Evolutionary conservation across 2,888 invertebrate genomes (phyloP).

Genomic region (Stenolophus ochropezus): DNA sequence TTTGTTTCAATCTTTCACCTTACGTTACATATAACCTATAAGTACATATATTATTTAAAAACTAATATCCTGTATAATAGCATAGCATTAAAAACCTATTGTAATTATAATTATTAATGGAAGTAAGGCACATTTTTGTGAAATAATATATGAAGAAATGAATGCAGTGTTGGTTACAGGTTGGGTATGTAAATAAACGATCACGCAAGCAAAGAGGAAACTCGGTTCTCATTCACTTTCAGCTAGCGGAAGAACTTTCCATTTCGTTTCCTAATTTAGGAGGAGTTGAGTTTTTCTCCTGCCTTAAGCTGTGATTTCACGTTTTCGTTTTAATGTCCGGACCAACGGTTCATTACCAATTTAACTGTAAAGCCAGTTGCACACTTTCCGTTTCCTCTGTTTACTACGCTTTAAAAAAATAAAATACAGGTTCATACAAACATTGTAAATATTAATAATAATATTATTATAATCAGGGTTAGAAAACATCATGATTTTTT

Average conservation of each 20-base stretch:
- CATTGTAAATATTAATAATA: too few species aligned
- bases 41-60: background rate
- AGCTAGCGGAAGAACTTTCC: slow-evolving; percentile 31
- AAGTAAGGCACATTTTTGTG: too few species aligned
- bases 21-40: slow-evolving; percentile 1
- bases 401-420: background rate
- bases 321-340: background rate
- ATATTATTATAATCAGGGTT: too few species aligned
- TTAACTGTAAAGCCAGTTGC: background rate
- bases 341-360: background rate
- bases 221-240: slow-evolving; percentile 14
- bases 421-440: background rate
- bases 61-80: background rate
- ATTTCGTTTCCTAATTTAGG: slow-evolving; percentile 40
- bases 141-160: too few species aligned
- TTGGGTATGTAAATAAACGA: background rate
- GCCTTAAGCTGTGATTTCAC: background rate
- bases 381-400: background rate
- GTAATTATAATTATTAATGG: too few species aligned
- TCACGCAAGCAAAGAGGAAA: slow-evolving; percentile 17
- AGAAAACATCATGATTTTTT: too few species aligned
- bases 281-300: slow-evolving; percentile 12
- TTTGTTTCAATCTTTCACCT: background rate
- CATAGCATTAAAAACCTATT: too few species aligned
- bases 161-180: too few species aligned